Percentiles rank a stretch among this genome's conserved stretches.
Conservation (phyloP, 2,113 vertebrate species). For the Propithecus coquereli region DNA sequence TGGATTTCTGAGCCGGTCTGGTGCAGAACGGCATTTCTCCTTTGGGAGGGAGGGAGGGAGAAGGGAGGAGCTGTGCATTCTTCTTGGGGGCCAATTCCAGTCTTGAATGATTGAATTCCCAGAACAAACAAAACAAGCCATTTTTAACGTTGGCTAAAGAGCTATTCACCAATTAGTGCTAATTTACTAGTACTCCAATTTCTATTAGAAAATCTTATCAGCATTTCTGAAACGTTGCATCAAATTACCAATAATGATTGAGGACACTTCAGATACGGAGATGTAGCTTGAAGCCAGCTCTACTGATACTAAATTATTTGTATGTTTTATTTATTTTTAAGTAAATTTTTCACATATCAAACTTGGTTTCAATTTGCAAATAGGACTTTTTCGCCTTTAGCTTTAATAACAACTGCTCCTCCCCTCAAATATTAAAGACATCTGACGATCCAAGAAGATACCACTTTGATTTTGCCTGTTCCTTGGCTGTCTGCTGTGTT, state of each 20-base stretch:
- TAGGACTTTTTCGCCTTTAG: not conserved
- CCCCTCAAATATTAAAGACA: not conserved
- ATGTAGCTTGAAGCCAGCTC: not conserved
- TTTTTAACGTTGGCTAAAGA: not conserved
- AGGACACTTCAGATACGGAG: not conserved
- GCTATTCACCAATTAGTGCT: not conserved
- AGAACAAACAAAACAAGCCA: not conserved
- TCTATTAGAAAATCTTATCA: not conserved
- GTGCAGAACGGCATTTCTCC: not conserved
- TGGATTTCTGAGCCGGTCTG: not conserved
- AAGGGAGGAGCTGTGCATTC: not conserved
- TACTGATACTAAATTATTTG: not conserved
- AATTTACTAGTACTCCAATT: not conserved
- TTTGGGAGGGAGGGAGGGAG: not conserved
- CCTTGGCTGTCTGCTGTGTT: not conserved
- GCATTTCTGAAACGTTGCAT: not conserved
- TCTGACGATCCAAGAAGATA: not conserved
- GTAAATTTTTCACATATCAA: not conserved
- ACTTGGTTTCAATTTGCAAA: constrained; percentile 26
- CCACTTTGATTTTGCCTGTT: not conserved
- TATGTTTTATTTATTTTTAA: not conserved
- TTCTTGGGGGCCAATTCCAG: not conserved
- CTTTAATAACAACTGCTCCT: not conserved
- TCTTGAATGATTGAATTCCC: not conserved
- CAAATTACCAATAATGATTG: not conserved